phyloP scores from a whole-genome alignment of 2,113 vertebrate species.

The Nycticebus coucang region DNA sequence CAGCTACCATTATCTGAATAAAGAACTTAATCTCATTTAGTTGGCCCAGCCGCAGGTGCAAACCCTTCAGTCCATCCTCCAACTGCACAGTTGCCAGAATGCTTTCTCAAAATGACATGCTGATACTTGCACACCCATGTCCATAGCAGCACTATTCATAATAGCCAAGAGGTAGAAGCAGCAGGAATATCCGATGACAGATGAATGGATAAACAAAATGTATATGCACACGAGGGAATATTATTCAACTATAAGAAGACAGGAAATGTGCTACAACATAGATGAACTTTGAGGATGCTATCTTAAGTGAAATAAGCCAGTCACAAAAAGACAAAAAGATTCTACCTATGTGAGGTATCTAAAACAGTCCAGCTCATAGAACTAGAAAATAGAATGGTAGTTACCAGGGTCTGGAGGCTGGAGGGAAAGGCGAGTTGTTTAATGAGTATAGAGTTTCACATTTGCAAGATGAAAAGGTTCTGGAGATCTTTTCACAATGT shows the following conservation, averaged over 20 bases:
- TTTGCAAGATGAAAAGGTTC: not conserved
- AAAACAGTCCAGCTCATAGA: not conserved
- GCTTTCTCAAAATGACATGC: not conserved
- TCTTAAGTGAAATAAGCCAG: not conserved
- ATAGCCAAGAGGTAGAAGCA: not conserved
- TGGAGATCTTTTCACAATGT: not conserved
- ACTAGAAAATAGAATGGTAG: not conserved
- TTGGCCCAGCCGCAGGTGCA: not conserved
- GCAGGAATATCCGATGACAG: not conserved
- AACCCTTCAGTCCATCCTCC: not conserved
- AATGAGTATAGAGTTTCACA: not conserved
- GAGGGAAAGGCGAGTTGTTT: not conserved
- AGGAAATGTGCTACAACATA: not conserved
- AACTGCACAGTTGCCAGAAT: not conserved
- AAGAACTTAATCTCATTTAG: not conserved
- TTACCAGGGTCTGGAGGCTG: too few relatives aligned
- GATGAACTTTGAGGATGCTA: not conserved
- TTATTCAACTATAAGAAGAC: not conserved
- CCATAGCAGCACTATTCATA: fast-evolving
- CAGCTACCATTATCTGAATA: not conserved
- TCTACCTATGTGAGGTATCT: not conserved
- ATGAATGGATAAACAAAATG: not conserved
- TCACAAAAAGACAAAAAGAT: not conserved
- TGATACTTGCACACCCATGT: not conserved
- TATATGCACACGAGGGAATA: not conserved